phyloP scores from a whole-genome alignment of 1,140 invertebrate species.

The Zaprionus camerounensis region DNA sequence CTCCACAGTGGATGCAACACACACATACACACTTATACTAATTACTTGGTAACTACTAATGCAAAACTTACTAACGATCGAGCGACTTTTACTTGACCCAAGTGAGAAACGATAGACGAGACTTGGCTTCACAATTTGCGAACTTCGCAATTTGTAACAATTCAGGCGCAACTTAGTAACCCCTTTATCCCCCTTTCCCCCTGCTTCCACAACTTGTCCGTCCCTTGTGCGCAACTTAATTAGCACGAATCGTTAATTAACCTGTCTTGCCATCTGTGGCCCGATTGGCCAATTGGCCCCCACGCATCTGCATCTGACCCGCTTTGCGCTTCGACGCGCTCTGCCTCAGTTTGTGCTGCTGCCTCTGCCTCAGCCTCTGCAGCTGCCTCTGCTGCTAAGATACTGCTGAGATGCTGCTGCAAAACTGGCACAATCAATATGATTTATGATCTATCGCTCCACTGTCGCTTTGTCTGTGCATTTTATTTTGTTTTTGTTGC shows the following conservation, averaged over 20 bases:
- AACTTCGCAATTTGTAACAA: constrained; percentile 35
- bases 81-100: constrained; percentile 13
- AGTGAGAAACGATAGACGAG: neutral
- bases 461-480: neutral
- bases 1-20: constrained; percentile 27
- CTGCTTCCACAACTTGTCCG: neutral
- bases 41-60: neutral
- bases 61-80: constrained; percentile 34
- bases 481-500: constrained; percentile 9
- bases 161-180: constrained; percentile 24
- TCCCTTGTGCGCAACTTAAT: constrained; percentile 51
- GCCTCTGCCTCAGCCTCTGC: constrained; percentile 8
- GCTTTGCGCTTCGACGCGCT: constrained; percentile 37
- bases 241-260: constrained; percentile 78
- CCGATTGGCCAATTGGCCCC: constrained; percentile 74
- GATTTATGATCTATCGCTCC: constrained; percentile 29
- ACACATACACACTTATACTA: constrained; percentile 18
- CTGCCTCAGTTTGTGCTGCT: neutral
- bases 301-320: constrained; percentile 70
- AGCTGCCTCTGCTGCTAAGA: neutral
- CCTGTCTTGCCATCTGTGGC: constrained; percentile 72
- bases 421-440: constrained; percentile 22
- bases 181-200: neutral
- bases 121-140: neutral
- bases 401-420: constrained; percentile 11